Base-by-base conservation (phyloP, 2,888 invertebrate genomes). In the Platycheirus rosarum region DNA sequence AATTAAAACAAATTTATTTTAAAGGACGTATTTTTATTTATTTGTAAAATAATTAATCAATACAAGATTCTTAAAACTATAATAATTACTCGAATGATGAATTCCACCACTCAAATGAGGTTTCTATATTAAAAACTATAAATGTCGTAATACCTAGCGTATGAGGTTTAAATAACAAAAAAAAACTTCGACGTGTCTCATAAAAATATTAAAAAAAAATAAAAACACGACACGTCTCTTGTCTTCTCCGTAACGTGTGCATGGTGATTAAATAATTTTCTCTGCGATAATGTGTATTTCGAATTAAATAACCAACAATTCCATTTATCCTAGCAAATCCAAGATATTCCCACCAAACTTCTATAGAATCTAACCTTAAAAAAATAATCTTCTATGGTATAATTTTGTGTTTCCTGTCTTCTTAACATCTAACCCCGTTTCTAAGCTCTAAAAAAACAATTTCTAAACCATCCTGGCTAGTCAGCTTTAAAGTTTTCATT, bases 401-500 rank as follows among this genome's bases (percentile, higher is more conserved):
- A n/a, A n/a, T 69, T 69, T 62, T 46, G 14, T 40, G 44, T 57
- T 53, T 63, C 42, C 14, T 23, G 23, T 0, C 8, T 32, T 32
- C 68, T 37, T 69, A 63, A 73, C 46, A 40, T 68, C 53, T 51
- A 73, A 48, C 62, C 55, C 74, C 63, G 44, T 14, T 29, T 51
- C 44, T 75, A 69, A n/a, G 42, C 42, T 60, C 69, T 80, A 70
- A 40, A 26, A n/a, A n/a, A n/a, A n/a, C n/a, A n/a, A n/a, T 13
- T 40, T 13, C 32, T 78, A 53, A 23, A 20, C 14, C n/a, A n/a
- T 0, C 29, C 16, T 65, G 37, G 53, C 77, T 82, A 82, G 16
- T 82, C 55, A 20, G 40, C 48, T 63, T 82, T 82, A 55, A 55
- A 73, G 57, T 82, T 82, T 66, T 82, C 73, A 44, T 82, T 82